Conservation (phyloP, 1,140 invertebrate species). For the Brachionus sp. region DNA sequence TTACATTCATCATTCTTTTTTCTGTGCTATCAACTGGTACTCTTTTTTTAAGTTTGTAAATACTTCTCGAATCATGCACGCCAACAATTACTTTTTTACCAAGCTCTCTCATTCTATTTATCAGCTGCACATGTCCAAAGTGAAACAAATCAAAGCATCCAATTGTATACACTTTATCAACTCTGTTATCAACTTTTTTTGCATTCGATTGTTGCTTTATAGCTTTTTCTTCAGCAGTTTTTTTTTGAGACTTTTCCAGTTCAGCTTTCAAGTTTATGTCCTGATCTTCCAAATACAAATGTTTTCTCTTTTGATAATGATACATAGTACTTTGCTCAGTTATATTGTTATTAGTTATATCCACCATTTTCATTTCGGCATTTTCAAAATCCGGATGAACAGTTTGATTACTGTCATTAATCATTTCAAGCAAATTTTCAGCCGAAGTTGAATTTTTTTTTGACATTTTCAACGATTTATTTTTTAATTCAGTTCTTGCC, state of each 20-base stretch:
- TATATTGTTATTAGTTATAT: not conserved
- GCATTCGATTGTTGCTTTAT: not conserved
- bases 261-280: not conserved
- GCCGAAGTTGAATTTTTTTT: not conserved
- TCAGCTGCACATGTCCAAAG: slow-evolving; percentile 50
- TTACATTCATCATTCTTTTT: slow-evolving; percentile 54
- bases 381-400: slow-evolving; percentile 37
- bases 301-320: slow-evolving; percentile 22
- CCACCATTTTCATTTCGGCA: slow-evolving; percentile 45
- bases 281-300: not conserved
- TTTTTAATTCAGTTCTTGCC: slow-evolving; percentile 48
- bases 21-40: slow-evolving; percentile 54
- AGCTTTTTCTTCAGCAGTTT: not conserved
- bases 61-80: slow-evolving; percentile 46
- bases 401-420: not conserved
- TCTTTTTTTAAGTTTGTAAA: slow-evolving; percentile 53
- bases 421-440: slow-evolving; percentile 15
- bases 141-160: slow-evolving; percentile 57
- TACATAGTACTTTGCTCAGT: slow-evolving; percentile 4
- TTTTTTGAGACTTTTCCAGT: not conserved
- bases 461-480: not conserved
- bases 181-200: slow-evolving; percentile 46
- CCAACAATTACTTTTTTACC: slow-evolving; percentile 52
- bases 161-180: slow-evolving; percentile 53
- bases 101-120: slow-evolving; percentile 51